phyloP scores from a whole-genome alignment of 2,113 vertebrate genomes.

The Osmerus mordax region DNA sequence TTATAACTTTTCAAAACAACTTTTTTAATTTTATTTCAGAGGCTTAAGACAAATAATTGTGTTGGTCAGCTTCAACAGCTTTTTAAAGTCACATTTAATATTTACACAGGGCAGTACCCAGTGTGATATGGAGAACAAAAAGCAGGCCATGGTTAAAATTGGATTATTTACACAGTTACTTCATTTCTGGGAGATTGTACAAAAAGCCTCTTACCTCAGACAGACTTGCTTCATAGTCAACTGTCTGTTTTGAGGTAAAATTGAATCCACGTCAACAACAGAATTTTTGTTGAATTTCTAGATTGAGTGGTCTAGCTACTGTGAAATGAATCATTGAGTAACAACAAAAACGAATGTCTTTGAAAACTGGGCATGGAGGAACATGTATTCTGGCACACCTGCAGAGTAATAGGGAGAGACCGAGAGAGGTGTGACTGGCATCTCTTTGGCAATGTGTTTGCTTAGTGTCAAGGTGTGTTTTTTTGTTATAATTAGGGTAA shows the following conservation, averaged over 20 bases:
- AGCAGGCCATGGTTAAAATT: too few species aligned
- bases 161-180: too few species aligned
- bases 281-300: neutral
- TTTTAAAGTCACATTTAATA: conserved; percentile 24
- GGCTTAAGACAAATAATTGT: neutral
- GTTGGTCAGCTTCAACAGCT: neutral
- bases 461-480: neutral
- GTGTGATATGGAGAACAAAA: neutral
- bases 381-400: conserved; percentile 38
- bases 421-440: conserved; percentile 12
- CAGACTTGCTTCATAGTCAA: too few species aligned
- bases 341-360: neutral
- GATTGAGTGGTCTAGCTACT: neutral
- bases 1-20: too few species aligned
- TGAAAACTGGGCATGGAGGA: conserved; percentile 35
- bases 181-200: too few species aligned
- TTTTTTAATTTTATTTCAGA: too few species aligned
- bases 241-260: too few species aligned
- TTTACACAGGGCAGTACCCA: conserved; percentile 42
- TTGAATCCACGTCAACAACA: too few species aligned
- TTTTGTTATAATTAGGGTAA: neutral
- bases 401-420: conserved; percentile 16
- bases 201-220: too few species aligned
- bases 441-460: conserved; percentile 3
- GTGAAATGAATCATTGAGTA: neutral